These are phyloP conservation scores for Eurytoma californica DNA, from an alignment of 2,888 invertebrate genomes.

Conservation along the genomic window DNA sequence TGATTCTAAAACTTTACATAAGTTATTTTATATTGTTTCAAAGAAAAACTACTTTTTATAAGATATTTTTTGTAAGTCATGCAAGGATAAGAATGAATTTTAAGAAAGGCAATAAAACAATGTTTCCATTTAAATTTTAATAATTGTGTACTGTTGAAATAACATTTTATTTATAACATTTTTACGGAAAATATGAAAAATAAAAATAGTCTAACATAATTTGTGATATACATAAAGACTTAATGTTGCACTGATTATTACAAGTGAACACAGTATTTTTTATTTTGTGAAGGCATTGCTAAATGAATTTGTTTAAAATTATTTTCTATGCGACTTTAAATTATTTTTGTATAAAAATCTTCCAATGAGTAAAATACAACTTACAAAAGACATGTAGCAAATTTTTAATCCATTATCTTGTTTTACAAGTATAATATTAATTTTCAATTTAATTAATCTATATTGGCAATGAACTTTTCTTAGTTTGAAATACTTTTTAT, in stretches of 20 bases:
- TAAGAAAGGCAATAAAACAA: neutral
- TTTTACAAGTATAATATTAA: slow-evolving; percentile 42
- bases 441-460: slow-evolving; percentile 39
- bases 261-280: slow-evolving; percentile 60
- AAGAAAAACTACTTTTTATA: neutral
- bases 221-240: slow-evolving; percentile 53
- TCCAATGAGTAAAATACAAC: slow-evolving; percentile 46
- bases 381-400: slow-evolving; percentile 20
- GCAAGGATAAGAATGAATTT: neutral
- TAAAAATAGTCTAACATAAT: slow-evolving; percentile 51
- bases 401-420: slow-evolving; percentile 25
- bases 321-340: slow-evolving; percentile 47
- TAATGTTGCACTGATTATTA: slow-evolving; percentile 53
- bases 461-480: slow-evolving; percentile 28
- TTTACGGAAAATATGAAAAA: slow-evolving; percentile 54
- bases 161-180: slow-evolving; percentile 52
- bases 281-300: slow-evolving; percentile 6
- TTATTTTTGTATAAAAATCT: slow-evolving; percentile 60
- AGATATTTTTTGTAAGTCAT: neutral
- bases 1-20: too few species aligned
- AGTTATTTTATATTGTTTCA: too few species aligned
- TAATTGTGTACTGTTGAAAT: slow-evolving; percentile 41
- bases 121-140: slow-evolving; percentile 14
- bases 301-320: slow-evolving; percentile 44
- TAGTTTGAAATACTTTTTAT: slow-evolving; percentile 40